Evolutionary conservation across 2,888 invertebrate species (phyloP).

Genomic region (Neoascia interrupta): DNA sequence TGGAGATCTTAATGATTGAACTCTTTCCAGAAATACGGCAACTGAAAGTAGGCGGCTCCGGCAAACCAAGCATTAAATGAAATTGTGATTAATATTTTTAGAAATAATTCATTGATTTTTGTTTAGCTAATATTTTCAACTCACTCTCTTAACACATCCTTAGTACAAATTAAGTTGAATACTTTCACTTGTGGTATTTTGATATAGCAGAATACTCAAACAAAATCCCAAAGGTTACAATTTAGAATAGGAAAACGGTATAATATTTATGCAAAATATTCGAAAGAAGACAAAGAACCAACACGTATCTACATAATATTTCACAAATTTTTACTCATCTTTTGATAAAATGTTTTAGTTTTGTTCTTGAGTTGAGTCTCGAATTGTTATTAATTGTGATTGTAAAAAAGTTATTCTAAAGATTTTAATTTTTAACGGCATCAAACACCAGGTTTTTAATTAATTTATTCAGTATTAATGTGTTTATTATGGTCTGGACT

Average conservation of each 20-base stretch:
- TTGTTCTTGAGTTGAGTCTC: constrained; percentile 6
- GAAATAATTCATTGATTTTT: constrained; percentile 36
- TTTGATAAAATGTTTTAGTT: neutral
- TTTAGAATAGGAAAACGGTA: constrained; percentile 25
- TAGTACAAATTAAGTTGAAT: constrained; percentile 66
- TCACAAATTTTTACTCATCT: constrained; percentile 33
- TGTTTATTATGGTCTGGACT: constrained; percentile 15
- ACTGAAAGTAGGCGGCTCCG: constrained; percentile 75
- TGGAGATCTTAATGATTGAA: constrained; percentile 85
- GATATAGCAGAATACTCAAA: constrained; percentile 29
- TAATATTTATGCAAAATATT: constrained; percentile 2
- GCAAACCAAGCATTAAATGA: constrained; percentile 50
- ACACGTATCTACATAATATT: constrained; percentile 12
- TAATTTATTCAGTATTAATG: constrained; percentile 52
- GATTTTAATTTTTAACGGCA: constrained; percentile 1
- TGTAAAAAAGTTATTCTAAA: too few species aligned
- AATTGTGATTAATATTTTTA: constrained; percentile 60
- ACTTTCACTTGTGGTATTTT: constrained; percentile 43
- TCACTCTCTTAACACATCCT: constrained; percentile 51
- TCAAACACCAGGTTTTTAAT: constrained; percentile 1
- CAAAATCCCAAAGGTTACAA: constrained; percentile 52
- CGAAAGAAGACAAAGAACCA: constrained; percentile 5
- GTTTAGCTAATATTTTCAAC: constrained; percentile 24
- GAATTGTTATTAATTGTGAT: constrained; percentile 34
- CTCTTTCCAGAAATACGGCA: constrained; percentile 86